Conservation (phyloP, 2,113 vertebrate genomes). For the Porphyrio hochstetteri region DNA sequence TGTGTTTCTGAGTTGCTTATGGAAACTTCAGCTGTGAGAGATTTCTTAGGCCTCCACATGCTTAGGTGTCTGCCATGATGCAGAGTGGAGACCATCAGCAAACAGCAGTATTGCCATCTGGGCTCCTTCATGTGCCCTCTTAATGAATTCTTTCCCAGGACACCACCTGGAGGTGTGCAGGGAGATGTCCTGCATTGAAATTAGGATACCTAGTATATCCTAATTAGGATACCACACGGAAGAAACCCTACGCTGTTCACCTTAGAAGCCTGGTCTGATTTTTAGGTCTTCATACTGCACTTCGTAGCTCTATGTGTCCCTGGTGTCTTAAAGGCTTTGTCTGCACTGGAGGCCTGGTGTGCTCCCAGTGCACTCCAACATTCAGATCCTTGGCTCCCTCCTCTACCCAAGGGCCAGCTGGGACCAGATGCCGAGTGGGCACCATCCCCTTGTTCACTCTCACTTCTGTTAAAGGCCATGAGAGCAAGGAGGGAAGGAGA, state of each 20-base stretch:
- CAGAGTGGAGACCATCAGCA: neutral
- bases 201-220: neutral
- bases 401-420: neutral
- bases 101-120: neutral
- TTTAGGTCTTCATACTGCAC: neutral
- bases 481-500: neutral
- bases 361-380: neutral
- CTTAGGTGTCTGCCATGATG: neutral
- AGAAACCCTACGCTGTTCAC: neutral
- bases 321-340: neutral
- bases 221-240: neutral
- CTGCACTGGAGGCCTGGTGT: neutral
- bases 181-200: neutral
- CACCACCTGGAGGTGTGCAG: neutral
- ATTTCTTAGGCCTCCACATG: neutral
- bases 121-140: neutral
- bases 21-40: neutral
- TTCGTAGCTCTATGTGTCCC: neutral
- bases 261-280: neutral
- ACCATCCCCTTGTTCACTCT: fast-evolving
- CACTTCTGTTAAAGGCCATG: neutral
- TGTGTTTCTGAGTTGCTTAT: neutral
- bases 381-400: neutral
- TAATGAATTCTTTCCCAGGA: neutral
- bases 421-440: neutral